phyloP scores from a whole-genome alignment of 2,888 invertebrate genomes.

The Aquatica leii region DNA sequence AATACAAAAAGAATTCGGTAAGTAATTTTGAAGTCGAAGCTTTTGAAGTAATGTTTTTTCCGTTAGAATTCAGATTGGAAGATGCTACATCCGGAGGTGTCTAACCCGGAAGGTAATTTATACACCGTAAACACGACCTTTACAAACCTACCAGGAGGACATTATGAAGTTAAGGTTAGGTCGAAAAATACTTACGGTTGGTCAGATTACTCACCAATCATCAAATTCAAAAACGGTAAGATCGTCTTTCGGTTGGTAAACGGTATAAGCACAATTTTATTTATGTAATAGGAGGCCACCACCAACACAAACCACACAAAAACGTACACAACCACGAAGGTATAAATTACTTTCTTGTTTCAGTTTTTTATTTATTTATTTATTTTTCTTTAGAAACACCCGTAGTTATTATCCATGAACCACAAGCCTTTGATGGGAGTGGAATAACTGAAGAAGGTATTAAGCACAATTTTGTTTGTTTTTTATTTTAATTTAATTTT shows the following conservation, averaged over 20 bases:
- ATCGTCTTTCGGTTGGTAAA: conserved; percentile 9
- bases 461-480: conserved; percentile 8
- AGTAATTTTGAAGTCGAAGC: conserved; percentile 35
- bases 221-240: conserved; percentile 59
- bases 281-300: conserved; percentile 8
- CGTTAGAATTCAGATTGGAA: conserved; percentile 55
- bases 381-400: conserved; percentile 2
- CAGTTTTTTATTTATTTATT: background rate
- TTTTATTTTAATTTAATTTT: conserved; percentile 12
- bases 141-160: conserved; percentile 55
- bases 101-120: conserved; percentile 48
- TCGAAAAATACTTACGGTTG: conserved; percentile 61
- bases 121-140: conserved; percentile 59
- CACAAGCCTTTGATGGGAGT: conserved; percentile 13
- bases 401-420: conserved; percentile 13
- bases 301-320: conserved; percentile 11
- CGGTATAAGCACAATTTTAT: background rate
- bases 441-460: conserved; percentile 21
- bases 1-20: conserved; percentile 61
- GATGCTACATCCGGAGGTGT: conserved; percentile 51
- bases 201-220: conserved; percentile 58
- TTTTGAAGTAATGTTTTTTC: background rate
- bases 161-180: conserved; percentile 59
- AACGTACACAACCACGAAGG: conserved; percentile 2
- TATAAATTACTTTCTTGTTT: background rate